These are phyloP conservation scores for Apamea sordens DNA, from an alignment of 2,888 invertebrate genomes.

Conservation along the genomic window DNA sequence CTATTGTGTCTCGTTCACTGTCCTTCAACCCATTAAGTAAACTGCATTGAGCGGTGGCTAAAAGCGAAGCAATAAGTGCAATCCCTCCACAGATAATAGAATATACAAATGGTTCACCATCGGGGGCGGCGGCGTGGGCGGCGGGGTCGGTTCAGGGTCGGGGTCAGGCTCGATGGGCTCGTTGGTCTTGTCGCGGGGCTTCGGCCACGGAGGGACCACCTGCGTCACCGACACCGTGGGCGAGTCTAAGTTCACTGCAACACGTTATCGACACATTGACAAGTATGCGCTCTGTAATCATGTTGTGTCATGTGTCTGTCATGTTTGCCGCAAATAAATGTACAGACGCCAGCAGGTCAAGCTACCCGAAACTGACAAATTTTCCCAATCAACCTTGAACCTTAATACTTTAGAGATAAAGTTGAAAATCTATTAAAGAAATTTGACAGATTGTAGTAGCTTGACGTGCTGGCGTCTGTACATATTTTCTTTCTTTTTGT, in stretches of 20 bases:
- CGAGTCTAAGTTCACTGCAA: conserved; percentile 88
- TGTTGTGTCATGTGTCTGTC: too few species aligned
- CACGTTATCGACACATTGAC: neutral
- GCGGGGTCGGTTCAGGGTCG: conserved; percentile 85
- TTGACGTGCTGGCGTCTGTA: too few species aligned
- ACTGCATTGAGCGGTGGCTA: neutral
- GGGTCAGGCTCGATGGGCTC: conserved; percentile 87
- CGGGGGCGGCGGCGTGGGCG: conserved; percentile 83
- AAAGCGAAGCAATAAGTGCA: neutral
- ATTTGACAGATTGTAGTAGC: too few species aligned
- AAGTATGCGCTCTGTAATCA: too few species aligned
- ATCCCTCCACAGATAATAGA: neutral
- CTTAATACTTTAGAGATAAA: too few species aligned
- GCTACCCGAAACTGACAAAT: too few species aligned
- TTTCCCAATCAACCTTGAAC: too few species aligned
- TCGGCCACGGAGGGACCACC: conserved; percentile 87
- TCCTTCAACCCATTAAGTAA: neutral
- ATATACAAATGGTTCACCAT: conserved; percentile 64
- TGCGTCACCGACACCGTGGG: conserved; percentile 91
- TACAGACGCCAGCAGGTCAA: too few species aligned
- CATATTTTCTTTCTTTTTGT: too few species aligned
- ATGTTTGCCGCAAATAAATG: too few species aligned
- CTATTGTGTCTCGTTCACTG: neutral
- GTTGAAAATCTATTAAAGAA: too few species aligned
- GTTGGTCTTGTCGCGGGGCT: conserved; percentile 85